phyloP scores from a whole-genome alignment of 2,113 vertebrate species.

The Bostrychus sinensis region DNA sequence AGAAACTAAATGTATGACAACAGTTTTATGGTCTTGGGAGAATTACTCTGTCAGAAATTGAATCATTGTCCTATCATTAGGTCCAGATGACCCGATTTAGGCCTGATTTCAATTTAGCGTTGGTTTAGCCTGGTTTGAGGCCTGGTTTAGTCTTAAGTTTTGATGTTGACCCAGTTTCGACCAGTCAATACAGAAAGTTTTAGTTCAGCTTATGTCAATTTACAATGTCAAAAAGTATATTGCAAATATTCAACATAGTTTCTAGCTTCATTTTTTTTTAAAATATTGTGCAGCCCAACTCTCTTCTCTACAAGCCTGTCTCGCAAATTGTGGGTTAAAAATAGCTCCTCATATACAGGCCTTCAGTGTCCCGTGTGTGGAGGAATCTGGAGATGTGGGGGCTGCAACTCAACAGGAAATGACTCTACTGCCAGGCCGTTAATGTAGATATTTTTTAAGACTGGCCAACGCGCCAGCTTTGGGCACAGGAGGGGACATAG shows the following conservation, averaged over 20 bases:
- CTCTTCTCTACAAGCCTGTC: conserved; percentile 32
- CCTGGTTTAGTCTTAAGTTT: background rate
- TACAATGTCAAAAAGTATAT: no score
- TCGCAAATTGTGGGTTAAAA: conserved; percentile 64
- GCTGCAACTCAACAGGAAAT: conserved; percentile 69
- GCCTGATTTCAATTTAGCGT: no score
- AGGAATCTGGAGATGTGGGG: conserved; percentile 68
- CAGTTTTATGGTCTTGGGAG: no score
- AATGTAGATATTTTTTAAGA: conserved; percentile 63
- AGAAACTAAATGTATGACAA: background rate
- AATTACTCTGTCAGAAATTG: no score
- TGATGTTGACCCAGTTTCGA: no score
- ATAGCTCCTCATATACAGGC: conserved; percentile 66
- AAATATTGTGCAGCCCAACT: background rate
- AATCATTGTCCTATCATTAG: no score
- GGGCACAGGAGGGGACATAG: conserved; percentile 56
- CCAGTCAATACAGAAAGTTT: no score
- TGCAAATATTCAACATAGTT: no score
- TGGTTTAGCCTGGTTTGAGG: no score
- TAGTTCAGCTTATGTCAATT: no score
- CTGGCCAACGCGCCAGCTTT: conserved; percentile 56
- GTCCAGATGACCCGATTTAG: no score
- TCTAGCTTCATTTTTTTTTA: no score
- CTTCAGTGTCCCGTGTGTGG: conserved; percentile 61
- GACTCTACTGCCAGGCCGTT: conserved; percentile 59